These are phyloP conservation scores for Synergus laeviventris DNA, from an alignment of 2,888 invertebrate genomes.

Conservation along the genomic window DNA sequence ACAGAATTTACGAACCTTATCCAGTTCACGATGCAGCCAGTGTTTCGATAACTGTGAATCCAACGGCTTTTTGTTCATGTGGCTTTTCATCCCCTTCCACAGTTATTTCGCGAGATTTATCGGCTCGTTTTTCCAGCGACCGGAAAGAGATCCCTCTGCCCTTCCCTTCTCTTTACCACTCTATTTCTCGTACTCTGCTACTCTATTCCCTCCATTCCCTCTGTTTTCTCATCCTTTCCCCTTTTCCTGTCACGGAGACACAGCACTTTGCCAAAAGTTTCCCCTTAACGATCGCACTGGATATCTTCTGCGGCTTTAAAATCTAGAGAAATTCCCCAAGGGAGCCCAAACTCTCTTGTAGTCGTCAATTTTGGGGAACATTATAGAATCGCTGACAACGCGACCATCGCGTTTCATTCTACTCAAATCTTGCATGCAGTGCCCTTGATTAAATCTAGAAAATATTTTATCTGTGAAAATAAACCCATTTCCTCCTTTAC, in stretches of 20 bases:
- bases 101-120: constrained; percentile 42
- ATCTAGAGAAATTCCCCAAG: not conserved
- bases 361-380: not conserved
- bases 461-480: not conserved
- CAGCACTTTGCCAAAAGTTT: constrained; percentile 44
- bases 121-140: constrained; percentile 39
- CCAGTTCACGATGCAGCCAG: not conserved
- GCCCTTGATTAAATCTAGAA: not conserved
- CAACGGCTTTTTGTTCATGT: not conserved
- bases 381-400: not conserved
- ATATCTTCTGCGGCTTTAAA: constrained; percentile 7
- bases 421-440: not conserved
- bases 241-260: not conserved
- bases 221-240: not conserved
- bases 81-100: constrained; percentile 1
- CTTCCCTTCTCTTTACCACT: not conserved
- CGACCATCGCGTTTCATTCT: not conserved
- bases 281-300: constrained; percentile 39
- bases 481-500: not conserved
- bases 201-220: constrained; percentile 7
- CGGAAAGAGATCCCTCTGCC: not conserved
- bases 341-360: not conserved
- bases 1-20: not conserved
- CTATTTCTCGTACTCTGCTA: not conserved
- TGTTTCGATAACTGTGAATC: not conserved